Percentiles rank a stretch among this genome's conserved stretches.
Conservation (phyloP, 2,888 invertebrate species). For the Aproaerema taeniolella region DNA sequence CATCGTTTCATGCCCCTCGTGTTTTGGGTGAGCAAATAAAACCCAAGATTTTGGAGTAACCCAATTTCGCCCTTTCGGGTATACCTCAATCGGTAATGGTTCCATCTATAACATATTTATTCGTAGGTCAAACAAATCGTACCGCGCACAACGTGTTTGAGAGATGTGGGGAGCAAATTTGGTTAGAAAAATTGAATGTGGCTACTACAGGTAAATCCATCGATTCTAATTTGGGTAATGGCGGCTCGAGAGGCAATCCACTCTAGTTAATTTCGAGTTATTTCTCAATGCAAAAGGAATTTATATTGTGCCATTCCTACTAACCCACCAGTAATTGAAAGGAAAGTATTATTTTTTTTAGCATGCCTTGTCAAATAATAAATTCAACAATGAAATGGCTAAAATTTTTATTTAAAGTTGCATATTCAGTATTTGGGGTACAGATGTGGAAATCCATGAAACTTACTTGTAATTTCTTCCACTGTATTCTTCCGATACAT, state of each 20-base stretch:
- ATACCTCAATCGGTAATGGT: not conserved
- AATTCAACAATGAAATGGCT: no score
- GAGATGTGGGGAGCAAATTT: not conserved
- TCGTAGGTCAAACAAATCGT: conserved; percentile 5
- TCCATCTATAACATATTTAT: not conserved
- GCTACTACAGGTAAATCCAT: not conserved
- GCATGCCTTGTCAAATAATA: no score
- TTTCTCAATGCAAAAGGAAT: no score
- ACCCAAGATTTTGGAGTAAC: conserved; percentile 5
- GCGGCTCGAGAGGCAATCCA: no score
- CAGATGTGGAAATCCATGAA: no score
- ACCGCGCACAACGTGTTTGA: not conserved
- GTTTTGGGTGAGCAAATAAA: not conserved
- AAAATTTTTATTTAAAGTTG: no score
- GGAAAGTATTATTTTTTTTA: no score
- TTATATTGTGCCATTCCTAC: no score
- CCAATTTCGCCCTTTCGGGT: conserved; percentile 24
- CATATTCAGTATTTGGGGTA: no score
- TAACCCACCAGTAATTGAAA: no score
- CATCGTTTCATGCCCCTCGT: not conserved
- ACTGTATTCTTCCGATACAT: conserved; percentile 97
- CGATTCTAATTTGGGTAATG: conserved; percentile 4
- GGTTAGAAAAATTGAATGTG: not conserved
- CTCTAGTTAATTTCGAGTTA: no score
- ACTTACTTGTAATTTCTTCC: conserved; percentile 95